Evolutionary conservation across 2,797 vertebrate genomes (phyloP).

Genomic region (Sebastiscus tertius): DNA sequence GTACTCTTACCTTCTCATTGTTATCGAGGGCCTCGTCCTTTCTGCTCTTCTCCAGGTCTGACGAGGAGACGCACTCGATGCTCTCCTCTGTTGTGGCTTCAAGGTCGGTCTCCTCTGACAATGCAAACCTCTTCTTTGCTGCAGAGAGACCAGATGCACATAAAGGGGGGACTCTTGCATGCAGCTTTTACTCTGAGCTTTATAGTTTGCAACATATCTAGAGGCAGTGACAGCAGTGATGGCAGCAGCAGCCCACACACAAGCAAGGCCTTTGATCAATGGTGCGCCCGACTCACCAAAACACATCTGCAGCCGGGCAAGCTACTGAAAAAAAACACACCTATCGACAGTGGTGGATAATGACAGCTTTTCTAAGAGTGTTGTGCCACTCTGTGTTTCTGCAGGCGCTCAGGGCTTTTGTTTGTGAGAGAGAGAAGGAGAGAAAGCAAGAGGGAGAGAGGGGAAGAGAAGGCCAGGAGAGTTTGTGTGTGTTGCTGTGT

Average conservation of each 20-base stretch:
- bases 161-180: not conserved
- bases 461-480: not conserved
- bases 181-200: not conserved
- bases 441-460: slow-evolving; percentile 1
- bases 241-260: slow-evolving; percentile 8
- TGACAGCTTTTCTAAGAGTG: slow-evolving; percentile 30
- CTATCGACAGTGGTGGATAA: slow-evolving; percentile 8
- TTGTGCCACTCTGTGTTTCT: slow-evolving; percentile 12
- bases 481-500: slow-evolving; percentile 1
- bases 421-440: slow-evolving; percentile 2
- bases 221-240: slow-evolving; percentile 24
- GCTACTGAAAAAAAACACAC: slow-evolving; percentile 9
- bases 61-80: slow-evolving; percentile 74
- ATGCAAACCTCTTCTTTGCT: slow-evolving; percentile 76
- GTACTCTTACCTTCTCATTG: slow-evolving; percentile 56
- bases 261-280: slow-evolving; percentile 46
- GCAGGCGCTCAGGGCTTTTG: slow-evolving; percentile 7
- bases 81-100: slow-evolving; percentile 80
- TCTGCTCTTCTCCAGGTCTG: slow-evolving; percentile 71
- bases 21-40: slow-evolving; percentile 59
- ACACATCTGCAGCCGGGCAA: slow-evolving; percentile 24
- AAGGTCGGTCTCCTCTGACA: slow-evolving; percentile 76
- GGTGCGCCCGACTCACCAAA: slow-evolving; percentile 19
- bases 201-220: slow-evolving; percentile 14
- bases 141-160: slow-evolving; percentile 36